Base-by-base conservation (phyloP, 2,888 invertebrate genomes). In the Hermaeophaga mercurialis region DNA sequence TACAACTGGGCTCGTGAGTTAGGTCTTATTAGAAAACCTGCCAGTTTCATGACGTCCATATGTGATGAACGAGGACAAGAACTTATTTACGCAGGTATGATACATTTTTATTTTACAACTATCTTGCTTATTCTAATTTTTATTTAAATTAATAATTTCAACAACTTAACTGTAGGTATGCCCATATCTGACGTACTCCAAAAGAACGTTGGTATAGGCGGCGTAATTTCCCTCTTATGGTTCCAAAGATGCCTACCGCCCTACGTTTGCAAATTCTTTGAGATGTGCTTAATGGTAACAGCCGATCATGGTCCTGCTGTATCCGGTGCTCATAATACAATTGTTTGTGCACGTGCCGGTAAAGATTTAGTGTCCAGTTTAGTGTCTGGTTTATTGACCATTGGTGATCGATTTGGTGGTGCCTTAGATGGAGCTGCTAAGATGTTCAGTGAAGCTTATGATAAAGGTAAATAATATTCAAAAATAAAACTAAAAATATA, bases 251-350 rank as follows among this genome's bases (percentile, higher is more conserved):
- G 95, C 73, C 80, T 99, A 47, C 98, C 99, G 0, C 84, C 89
- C 1, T 94, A 95, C 79, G 96, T 96, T 39, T 89, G 91, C 79
- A 95, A 96, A 79, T 99, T 99, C 84, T 90, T 99, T 73, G 99
- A 99, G 81, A 95, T 99, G 90, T 96, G 96, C 71, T 81, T 99
- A 61, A 97, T 99, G 88, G 93, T 99, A 61, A 98, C 98, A 0
- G 96, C 96, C 9, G 98, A 98, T 80, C 99, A 99, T 76, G 98
- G 98, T 1, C 98, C 99, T 0, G 98, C 98, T 0, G 98, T 99
- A 0, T 65, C 65, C 1, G 99, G 97, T 0, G 98, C 98, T 0
- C 97, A 98, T 80, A 98, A 98, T 79, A 97, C 97, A 11, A 97
- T 99, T 77, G 97, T 98, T 38, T 97, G 94, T 73, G 97, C 97